phyloP scores from a whole-genome alignment of 2,797 vertebrate genomes.

The Bovichtus diacanthus region DNA sequence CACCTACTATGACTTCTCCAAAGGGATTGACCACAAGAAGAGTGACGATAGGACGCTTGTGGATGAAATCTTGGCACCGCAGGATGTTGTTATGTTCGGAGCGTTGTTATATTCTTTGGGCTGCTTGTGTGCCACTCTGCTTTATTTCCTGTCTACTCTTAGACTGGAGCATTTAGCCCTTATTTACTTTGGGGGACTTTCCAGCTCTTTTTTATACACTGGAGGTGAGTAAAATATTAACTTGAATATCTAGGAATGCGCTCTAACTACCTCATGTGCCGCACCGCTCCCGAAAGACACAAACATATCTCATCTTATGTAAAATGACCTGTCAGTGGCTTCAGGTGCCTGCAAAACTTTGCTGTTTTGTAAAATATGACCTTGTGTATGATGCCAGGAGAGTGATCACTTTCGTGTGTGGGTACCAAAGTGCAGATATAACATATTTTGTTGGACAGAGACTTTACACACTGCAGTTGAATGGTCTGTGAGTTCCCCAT shows the following conservation, averaged over 20 bases:
- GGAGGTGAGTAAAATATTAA: conserved; percentile 89
- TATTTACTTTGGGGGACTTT: conserved; percentile 97
- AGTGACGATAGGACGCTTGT: conserved; percentile 98
- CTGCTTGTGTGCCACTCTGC: conserved; percentile 92
- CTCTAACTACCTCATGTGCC: neutral
- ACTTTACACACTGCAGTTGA: neutral
- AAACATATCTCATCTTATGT: neutral
- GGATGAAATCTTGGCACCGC: conserved; percentile 94
- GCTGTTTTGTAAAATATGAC: neutral
- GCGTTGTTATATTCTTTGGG: conserved; percentile 95
- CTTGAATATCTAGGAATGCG: neutral
- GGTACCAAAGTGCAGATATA: neutral
- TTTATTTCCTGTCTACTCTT: conserved; percentile 91
- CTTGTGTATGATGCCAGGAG: neutral
- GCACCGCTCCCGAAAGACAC: neutral
- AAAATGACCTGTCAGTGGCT: neutral
- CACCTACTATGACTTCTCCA: conserved; percentile 99
- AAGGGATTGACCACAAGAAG: conserved; percentile 99
- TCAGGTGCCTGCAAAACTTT: neutral
- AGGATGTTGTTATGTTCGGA: conserved; percentile 97
- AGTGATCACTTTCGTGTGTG: neutral
- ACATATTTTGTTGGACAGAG: neutral
- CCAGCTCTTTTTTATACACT: conserved; percentile 97
- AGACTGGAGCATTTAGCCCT: conserved; percentile 96
- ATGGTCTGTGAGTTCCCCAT: neutral